These are phyloP conservation scores for Drosophila kuntzei DNA, from an alignment of 2,888 invertebrate species.

Conservation along the genomic window DNA sequence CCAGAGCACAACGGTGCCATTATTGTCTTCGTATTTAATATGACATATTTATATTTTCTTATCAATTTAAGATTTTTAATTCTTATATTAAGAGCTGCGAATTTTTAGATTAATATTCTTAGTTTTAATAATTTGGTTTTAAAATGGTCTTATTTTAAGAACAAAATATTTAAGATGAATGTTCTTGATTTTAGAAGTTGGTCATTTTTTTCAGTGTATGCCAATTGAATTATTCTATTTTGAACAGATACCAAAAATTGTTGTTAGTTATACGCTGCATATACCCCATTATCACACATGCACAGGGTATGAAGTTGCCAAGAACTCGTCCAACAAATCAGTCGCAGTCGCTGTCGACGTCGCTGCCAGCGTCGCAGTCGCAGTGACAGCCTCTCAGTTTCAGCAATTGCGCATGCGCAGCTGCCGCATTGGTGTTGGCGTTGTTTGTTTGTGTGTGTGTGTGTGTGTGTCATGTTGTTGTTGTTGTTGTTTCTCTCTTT, in stretches of 20 bases:
- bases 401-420: constrained; percentile 51
- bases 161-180: too few species aligned
- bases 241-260: not conserved
- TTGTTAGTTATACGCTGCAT: not conserved
- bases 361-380: not conserved
- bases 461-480: constrained; percentile 10
- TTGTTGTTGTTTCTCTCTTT: constrained; percentile 7
- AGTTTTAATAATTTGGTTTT: too few species aligned
- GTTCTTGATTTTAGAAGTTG: too few species aligned
- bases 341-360: not conserved
- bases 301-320: constrained; percentile 33
- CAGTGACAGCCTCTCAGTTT: constrained; percentile 6
- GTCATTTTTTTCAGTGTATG: too few species aligned
- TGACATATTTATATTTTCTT: too few species aligned
- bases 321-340: constrained; percentile 40
- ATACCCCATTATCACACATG: not conserved
- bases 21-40: too few species aligned
- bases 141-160: too few species aligned
- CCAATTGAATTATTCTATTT: too few species aligned
- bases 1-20: too few species aligned
- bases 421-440: constrained; percentile 38
- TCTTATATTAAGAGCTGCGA: too few species aligned
- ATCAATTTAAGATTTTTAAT: too few species aligned
- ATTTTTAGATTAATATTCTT: too few species aligned
- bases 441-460: constrained; percentile 5